Base-by-base conservation (phyloP, 92 coral and sea anemone species). In the Nematostella vectensis region DNA sequence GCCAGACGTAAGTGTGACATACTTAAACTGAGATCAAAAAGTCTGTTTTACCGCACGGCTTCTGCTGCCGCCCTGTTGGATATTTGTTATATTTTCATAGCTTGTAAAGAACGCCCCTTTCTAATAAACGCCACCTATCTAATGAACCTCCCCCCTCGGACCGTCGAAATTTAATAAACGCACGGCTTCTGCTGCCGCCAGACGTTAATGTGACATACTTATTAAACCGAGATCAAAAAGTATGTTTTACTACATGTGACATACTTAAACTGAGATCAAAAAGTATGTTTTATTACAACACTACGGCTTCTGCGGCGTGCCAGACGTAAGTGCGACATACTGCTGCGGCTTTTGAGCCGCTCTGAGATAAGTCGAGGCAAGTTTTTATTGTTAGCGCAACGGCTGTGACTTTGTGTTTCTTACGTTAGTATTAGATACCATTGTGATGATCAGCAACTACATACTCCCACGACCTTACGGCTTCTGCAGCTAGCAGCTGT, bases 41-140 rank as follows among this genome's bases (percentile, higher is more conserved):
- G 60, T 91, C 98, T 1, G 86, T 91, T 11, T 68, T 91, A 9
- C 91, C 95, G 12, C 98, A 74, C 64, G 98, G 98, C 11, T 91
- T 91, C 62, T 91, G 98, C 75, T 91, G 95, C 43, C 87, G 78
- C 0, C 98, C 98, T 8, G 95, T 85, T 78, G 98, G 85, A 62
- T 54, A 79, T 62, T 15, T 9, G 27, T 22, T 29, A 33, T 33
- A 15, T n/a, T n/a, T n/a, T n/a, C n/a, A n/a, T n/a, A n/a, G n/a
- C n/a, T n/a, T n/a, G n/a, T n/a, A n/a, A n/a, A n/a, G n/a, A n/a
- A n/a, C n/a, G n/a, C n/a, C n/a, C n/a, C n/a, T n/a, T n/a, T n/a
- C n/a, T n/a, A n/a, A n/a, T n/a, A 42, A 85, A 75, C 0, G 85
- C 85, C 67, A 86, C 78, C 56, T 91, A 95, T n/a, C n/a, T n/a